phyloP scores from a whole-genome alignment of 2,888 invertebrate species.

The Nephrotoma flavescens region DNA sequence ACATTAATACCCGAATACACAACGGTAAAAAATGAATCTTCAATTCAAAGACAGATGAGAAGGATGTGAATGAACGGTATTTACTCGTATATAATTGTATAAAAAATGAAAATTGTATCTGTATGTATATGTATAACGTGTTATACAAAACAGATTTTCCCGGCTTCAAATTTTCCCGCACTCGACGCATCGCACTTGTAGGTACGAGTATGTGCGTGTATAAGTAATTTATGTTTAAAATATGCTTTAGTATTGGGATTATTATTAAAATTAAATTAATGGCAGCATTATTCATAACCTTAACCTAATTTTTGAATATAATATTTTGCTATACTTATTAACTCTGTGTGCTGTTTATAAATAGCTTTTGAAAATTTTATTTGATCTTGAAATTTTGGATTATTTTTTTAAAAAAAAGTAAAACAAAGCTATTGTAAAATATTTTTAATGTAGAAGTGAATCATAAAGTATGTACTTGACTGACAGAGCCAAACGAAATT shows the following conservation, averaged over 20 bases:
- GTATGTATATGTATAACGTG: neutral
- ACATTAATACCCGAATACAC: neutral
- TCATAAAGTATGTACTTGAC: neutral
- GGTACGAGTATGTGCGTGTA: neutral
- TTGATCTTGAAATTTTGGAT: neutral
- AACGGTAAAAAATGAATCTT: neutral
- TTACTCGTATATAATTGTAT: neutral
- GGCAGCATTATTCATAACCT: neutral
- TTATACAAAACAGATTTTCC: neutral
- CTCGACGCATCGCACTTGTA: neutral
- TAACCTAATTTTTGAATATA: neutral
- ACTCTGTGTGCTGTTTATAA: neutral
- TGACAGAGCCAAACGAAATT: neutral
- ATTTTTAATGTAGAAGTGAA: neutral
- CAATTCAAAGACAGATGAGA: neutral
- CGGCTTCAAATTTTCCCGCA: neutral
- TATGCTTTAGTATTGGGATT: neutral
- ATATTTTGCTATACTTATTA: neutral
- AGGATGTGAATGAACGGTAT: neutral
- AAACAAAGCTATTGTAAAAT: neutral
- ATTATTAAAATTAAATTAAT: neutral
- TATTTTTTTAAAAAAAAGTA: neutral
- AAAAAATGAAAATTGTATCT: neutral
- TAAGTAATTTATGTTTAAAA: neutral
- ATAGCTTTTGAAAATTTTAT: neutral